A percentile compares a stretch with the other conserved stretches of the same genome.
Conservation (phyloP, 2,888 invertebrate genomes). For the Campoplex capitator region DNA sequence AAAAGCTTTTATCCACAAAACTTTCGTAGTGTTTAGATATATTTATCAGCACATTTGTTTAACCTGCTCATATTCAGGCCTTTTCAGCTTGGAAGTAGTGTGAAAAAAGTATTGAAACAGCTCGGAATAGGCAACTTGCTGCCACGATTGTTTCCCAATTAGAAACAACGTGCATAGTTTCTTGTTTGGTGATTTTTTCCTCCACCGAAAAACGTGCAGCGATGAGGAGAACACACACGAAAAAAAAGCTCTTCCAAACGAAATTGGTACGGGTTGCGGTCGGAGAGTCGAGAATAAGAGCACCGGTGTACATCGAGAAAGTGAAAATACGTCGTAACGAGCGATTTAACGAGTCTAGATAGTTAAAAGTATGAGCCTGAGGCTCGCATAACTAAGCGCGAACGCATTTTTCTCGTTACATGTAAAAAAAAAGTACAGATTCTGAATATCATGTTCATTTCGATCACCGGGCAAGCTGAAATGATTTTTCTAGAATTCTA, state of each 20-base stretch:
- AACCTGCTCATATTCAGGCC: neutral
- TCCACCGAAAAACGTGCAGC: no score
- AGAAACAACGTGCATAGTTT: neutral
- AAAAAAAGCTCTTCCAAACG: neutral
- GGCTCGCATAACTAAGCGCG: slow-evolving; percentile 6
- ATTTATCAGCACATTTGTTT: neutral
- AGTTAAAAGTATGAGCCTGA: slow-evolving; percentile 44
- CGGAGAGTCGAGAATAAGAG: slow-evolving; percentile 7
- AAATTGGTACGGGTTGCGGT: neutral
- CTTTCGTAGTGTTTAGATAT: neutral
- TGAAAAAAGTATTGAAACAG: neutral
- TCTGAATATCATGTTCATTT: neutral
- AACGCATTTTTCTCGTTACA: neutral
- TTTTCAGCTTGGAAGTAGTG: neutral
- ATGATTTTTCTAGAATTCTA: slow-evolving; percentile 48
- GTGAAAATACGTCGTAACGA: slow-evolving; percentile 63
- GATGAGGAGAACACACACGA: neutral
- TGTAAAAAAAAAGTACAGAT: neutral
- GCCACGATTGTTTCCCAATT: neutral
- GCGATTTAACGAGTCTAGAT: slow-evolving; percentile 63
- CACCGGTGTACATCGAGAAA: slow-evolving; percentile 42
- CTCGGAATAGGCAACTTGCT: neutral
- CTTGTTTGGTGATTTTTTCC: neutral
- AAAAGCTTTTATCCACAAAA: neutral
- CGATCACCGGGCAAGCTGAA: slow-evolving; percentile 31